These are phyloP conservation scores for Petrocephalus zakoni DNA, from an alignment of 2,113 vertebrate genomes.

Conservation along the genomic window DNA sequence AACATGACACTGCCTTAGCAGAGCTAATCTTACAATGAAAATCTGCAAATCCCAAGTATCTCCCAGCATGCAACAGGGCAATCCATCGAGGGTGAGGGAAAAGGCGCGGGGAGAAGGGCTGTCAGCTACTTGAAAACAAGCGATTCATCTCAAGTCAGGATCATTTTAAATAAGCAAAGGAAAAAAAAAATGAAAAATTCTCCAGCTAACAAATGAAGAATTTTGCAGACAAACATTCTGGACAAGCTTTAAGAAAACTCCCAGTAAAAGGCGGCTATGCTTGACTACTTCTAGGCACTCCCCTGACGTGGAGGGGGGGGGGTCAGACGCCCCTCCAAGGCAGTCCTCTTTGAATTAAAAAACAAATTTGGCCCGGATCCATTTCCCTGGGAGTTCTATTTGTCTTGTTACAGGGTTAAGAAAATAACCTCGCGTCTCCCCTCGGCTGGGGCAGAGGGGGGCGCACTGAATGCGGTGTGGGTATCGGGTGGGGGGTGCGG, in stretches of 20 bases:
- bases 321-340: constrained; percentile 28
- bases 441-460: constrained; percentile 38
- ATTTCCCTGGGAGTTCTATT: constrained; percentile 46
- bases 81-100: background rate
- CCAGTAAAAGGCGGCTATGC: constrained; percentile 52
- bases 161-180: background rate
- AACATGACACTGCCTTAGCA: background rate
- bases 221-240: constrained; percentile 32
- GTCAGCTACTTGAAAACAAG: background rate
- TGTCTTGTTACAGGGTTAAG: constrained; percentile 52
- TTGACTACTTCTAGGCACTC: constrained; percentile 37
- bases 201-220: background rate
- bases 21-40: background rate
- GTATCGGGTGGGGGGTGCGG: constrained; percentile 15
- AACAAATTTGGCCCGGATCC: constrained; percentile 47
- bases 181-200: constrained; percentile 17
- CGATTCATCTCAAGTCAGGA: background rate
- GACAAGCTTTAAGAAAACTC: constrained; percentile 37
- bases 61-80: background rate
- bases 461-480: background rate
- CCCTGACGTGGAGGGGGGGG: constrained; percentile 38
- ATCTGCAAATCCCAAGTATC: background rate
- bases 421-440: constrained; percentile 49
- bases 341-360: constrained; percentile 49
- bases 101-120: background rate